Evolutionary conservation across 2,113 vertebrate species (phyloP).

Genomic region (Perccottus glenii): DNA sequence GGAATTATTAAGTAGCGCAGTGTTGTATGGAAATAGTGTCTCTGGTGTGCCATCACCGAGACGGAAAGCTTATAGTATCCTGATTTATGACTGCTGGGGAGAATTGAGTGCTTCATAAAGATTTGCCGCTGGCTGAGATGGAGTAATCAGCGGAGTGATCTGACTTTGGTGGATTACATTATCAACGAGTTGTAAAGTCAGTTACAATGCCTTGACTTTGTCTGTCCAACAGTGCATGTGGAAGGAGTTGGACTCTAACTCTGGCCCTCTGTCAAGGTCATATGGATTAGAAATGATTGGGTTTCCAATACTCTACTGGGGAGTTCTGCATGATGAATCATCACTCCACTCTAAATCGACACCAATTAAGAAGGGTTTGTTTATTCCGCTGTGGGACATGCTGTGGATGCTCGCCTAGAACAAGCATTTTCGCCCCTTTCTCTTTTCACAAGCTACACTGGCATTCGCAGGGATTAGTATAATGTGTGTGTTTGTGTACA

Average conservation of each 20-base stretch:
- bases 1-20: conserved; percentile 60
- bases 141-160: conserved; percentile 76
- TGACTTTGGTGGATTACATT: conserved; percentile 69
- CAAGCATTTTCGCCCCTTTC: conserved; percentile 49
- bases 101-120: conserved; percentile 77
- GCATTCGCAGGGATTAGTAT: conserved; percentile 67
- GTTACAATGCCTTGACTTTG: conserved; percentile 59
- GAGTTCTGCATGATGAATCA: conserved; percentile 78
- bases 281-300: conserved; percentile 79
- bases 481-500: conserved; percentile 17
- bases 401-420: conserved; percentile 56
- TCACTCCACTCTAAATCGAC: conserved; percentile 75
- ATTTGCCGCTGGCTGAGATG: conserved; percentile 69
- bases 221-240: conserved; percentile 42
- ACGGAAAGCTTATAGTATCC: conserved; percentile 59
- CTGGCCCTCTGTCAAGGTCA: conserved; percentile 75
- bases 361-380: conserved; percentile 77
- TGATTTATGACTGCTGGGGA: conserved; percentile 73
- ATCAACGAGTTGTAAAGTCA: conserved; percentile 63
- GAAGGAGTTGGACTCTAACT: conserved; percentile 50
- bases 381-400: conserved; percentile 68
- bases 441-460: conserved; percentile 56
- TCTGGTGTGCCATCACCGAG: conserved; percentile 66
- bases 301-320: conserved; percentile 74
- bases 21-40: conserved; percentile 64